Percentiles rank a stretch among this genome's conserved stretches.
phyloP scores from a whole-genome alignment of 2,888 invertebrate genomes.

The Endomychus coccineus region DNA sequence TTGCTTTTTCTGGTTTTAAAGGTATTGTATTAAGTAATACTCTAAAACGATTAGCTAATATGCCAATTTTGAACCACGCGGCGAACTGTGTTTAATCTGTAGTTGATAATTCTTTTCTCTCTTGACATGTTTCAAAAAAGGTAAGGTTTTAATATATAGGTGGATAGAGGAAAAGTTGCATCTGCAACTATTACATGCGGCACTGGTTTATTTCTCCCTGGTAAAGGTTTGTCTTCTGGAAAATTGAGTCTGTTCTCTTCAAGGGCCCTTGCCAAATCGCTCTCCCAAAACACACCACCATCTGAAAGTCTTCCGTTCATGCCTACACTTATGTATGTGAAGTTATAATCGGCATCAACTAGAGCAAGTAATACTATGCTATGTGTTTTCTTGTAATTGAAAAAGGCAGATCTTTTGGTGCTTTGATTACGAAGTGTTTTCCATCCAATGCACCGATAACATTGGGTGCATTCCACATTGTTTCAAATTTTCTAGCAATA shows the following conservation, averaged over 20 bases:
- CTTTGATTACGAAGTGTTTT: conserved; percentile 1
- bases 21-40: conserved; percentile 7
- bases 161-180: conserved; percentile 21
- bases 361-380: conserved; percentile 4
- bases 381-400: conserved; percentile 3
- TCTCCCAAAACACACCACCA: conserved; percentile 23
- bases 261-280: conserved; percentile 13
- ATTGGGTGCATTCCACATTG: conserved; percentile 2
- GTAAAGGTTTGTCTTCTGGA: conserved; percentile 14
- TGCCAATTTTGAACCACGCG: conserved; percentile 19
- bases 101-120: conserved; percentile 17
- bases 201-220: conserved; percentile 8
- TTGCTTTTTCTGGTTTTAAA: conserved; percentile 3
- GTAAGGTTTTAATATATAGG: conserved; percentile 22
- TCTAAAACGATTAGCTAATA: conserved; percentile 12
- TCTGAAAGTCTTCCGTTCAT: conserved; percentile 23
- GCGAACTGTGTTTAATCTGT: conserved; percentile 16
- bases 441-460: conserved; percentile 4
- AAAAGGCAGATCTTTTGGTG: conserved; percentile 1
- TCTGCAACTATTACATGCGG: conserved; percentile 22
- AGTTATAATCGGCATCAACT: conserved; percentile 2
- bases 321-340: conserved; percentile 18
- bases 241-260: conserved; percentile 13
- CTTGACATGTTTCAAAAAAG: conserved; percentile 12
- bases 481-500: conserved; percentile 1